Conservation (phyloP, 2,888 invertebrate genomes). For the Acholoe squamosa region DNA sequence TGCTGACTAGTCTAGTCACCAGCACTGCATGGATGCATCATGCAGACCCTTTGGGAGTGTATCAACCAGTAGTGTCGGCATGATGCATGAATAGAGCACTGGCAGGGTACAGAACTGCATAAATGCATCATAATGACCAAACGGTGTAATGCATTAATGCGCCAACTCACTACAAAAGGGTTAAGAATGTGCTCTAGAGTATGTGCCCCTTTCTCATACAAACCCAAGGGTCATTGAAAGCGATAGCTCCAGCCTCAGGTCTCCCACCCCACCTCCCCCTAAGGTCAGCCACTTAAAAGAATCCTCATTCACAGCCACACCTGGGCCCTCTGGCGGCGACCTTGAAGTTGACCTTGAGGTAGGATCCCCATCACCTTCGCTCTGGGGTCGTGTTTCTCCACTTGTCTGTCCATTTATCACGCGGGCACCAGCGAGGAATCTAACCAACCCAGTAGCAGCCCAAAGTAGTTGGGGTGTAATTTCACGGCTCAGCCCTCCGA, state of each 20-base stretch:
- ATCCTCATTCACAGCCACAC: not conserved
- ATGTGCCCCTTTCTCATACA: not conserved
- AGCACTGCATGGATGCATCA: too few species aligned
- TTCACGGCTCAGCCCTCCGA: not conserved
- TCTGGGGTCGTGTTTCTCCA: not conserved
- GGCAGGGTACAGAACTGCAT: too few species aligned
- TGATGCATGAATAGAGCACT: too few species aligned
- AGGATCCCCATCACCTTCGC: slow-evolving; percentile 12
- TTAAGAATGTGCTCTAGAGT: too few species aligned
- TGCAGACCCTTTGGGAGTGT: too few species aligned
- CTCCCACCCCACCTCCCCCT: not conserved
- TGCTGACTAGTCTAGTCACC: too few species aligned
- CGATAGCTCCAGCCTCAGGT: not conserved
- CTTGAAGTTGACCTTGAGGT: slow-evolving; percentile 19
- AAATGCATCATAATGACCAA: too few species aligned
- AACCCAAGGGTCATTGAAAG: not conserved
- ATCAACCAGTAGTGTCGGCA: too few species aligned
- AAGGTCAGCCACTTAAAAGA: not conserved
- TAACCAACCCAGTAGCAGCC: not conserved
- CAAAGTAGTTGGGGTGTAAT: not conserved
- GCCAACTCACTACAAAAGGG: too few species aligned
- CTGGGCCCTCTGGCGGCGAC: slow-evolving; percentile 5
- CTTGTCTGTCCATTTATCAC: slow-evolving; percentile 24
- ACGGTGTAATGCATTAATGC: too few species aligned
- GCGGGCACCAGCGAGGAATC: not conserved